Conservation (phyloP, 2,113 vertebrate genomes). For the Neodontobutis hainanensis region DNA sequence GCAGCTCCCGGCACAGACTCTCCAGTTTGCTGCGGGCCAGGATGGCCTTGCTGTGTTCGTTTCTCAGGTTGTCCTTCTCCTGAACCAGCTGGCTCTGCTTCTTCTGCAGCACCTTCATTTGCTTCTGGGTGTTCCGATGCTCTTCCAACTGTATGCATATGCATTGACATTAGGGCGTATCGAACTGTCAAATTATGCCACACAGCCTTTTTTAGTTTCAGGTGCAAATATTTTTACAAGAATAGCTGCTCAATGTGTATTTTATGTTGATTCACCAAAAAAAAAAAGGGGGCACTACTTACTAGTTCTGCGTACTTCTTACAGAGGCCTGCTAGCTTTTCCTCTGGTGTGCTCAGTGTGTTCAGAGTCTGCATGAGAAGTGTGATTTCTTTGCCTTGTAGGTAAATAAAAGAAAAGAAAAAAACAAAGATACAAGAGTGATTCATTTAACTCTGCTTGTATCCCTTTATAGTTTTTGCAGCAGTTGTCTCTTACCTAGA, state of each 20-base stretch:
- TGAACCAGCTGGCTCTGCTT: conserved; percentile 94
- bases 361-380: conserved; percentile 98
- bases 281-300: conserved; percentile 59
- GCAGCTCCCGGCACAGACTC: conserved; percentile 94
- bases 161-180: not conserved
- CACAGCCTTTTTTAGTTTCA: not conserved
- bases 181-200: not conserved
- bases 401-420: not conserved
- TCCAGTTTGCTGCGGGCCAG: conserved; percentile 97
- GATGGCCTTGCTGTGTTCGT: conserved; percentile 96
- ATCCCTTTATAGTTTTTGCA: not conserved
- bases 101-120: conserved; percentile 94
- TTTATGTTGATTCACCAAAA: not conserved
- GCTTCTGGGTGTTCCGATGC: conserved; percentile 92
- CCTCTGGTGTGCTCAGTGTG: conserved; percentile 95
- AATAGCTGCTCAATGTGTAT: no score
- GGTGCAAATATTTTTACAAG: no score
- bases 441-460: not conserved
- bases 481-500: conserved; percentile 79
- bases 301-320: conserved; percentile 99
- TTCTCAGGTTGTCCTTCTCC: conserved; percentile 94
- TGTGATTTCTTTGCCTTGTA: conserved; percentile 94
- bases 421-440: no score
- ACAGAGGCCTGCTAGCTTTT: conserved; percentile 93
- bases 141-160: conserved; percentile 86